Conservation (phyloP, 53 echinoderm and acorn worm species). For the Patiria pectinifera region DNA sequence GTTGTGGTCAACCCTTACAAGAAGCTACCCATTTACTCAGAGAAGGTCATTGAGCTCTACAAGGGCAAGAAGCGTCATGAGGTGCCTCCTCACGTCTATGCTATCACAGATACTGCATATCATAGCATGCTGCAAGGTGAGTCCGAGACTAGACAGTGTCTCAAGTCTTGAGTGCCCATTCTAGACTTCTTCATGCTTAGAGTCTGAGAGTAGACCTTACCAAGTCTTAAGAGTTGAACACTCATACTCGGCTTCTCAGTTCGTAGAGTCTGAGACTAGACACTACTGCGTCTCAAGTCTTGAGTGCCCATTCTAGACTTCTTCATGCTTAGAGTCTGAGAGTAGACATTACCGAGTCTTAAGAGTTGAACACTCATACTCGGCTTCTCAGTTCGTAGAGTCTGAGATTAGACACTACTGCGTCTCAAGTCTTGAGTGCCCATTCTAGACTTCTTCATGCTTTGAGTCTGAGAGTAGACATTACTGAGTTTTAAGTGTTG, state of each 20-base stretch:
- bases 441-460: neutral
- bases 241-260: no score
- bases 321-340: neutral
- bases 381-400: neutral
- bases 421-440: no score
- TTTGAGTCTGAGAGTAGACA: neutral
- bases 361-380: no score
- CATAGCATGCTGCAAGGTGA: constrained; percentile 97
- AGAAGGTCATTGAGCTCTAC: constrained; percentile 98
- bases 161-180: no score
- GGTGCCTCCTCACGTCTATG: constrained; percentile 98
- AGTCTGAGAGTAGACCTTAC: no score
- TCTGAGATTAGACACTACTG: neutral
- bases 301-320: no score
- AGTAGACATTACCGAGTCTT: no score
- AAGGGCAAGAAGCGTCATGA: constrained; percentile 98
- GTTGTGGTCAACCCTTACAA: constrained; percentile 99
- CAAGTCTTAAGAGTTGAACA: no score
- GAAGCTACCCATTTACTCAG: constrained; percentile 96
- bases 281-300: no score
- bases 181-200: no score
- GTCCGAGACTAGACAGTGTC: constrained; percentile 5
- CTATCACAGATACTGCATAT: constrained; percentile 97
- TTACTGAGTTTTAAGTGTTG: no score
- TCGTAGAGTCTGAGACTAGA: no score